phyloP scores from a whole-genome alignment of 2,113 vertebrate species.

The Hoplias malabaricus region DNA sequence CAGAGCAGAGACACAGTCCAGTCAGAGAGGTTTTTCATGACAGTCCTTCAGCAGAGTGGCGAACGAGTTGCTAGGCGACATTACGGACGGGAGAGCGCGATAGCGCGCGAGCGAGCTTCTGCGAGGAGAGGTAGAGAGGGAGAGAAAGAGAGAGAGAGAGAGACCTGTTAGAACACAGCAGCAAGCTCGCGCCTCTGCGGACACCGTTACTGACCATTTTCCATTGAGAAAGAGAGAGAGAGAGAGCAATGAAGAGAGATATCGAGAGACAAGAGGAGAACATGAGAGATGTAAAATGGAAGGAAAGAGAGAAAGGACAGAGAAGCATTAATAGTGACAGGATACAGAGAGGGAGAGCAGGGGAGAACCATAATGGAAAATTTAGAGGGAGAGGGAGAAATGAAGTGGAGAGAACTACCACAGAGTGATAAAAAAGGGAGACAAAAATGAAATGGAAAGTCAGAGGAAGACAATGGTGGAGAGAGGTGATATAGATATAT shows the following conservation, averaged over 20 bases:
- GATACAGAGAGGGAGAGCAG: too few relatives aligned
- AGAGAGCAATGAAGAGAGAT: not conserved
- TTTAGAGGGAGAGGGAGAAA: not conserved
- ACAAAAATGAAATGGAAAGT: not conserved
- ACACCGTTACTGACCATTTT: constrained; percentile 38
- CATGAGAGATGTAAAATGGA: too few relatives aligned
- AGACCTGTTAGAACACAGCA: constrained; percentile 47
- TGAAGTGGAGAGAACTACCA: not conserved
- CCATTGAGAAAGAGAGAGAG: not conserved
- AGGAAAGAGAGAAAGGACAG: too few relatives aligned
- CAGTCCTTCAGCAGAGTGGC: constrained; percentile 19
- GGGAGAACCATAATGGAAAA: too few relatives aligned
- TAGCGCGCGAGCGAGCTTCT: constrained; percentile 12
- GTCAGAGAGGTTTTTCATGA: not conserved
- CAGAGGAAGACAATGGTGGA: not conserved
- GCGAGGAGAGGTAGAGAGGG: not conserved
- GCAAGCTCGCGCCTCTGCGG: constrained; percentile 42
- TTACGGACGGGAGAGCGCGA: not conserved
- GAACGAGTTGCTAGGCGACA: constrained; percentile 44
- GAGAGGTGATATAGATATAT: too few relatives aligned
- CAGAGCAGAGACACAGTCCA: too few relatives aligned
- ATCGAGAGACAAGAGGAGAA: not conserved
- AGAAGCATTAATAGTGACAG: too few relatives aligned
- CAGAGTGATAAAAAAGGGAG: too few relatives aligned
- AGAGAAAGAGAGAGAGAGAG: not conserved